These are phyloP conservation scores for Sarcophaga peregrina DNA, from an alignment of 1,140 invertebrate genomes.

Conservation along the genomic window DNA sequence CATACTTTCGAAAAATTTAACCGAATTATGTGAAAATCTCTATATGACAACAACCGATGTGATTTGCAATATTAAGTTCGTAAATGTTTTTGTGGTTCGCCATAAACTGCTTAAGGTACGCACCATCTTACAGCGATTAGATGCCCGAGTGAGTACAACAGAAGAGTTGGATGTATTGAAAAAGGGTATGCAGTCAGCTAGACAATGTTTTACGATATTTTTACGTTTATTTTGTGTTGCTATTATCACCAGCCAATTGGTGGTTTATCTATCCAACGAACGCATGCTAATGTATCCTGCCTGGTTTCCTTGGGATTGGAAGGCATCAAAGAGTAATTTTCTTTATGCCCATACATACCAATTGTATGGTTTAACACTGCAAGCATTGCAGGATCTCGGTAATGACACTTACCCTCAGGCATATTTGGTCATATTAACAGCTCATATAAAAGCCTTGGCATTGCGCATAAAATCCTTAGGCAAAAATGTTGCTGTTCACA, in stretches of 20 bases:
- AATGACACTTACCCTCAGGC: constrained; percentile 53
- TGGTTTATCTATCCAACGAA: constrained; percentile 45
- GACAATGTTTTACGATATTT: background rate
- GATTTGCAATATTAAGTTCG: constrained; percentile 49
- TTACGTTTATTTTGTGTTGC: background rate
- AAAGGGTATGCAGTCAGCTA: constrained; percentile 32
- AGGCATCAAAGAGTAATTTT: constrained; percentile 7
- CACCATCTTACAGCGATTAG: constrained; percentile 46
- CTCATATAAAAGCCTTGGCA: constrained; percentile 54
- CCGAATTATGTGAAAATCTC: constrained; percentile 52
- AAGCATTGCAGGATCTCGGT: constrained; percentile 25
- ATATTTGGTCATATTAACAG: constrained; percentile 54
- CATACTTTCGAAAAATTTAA: constrained; percentile 45
- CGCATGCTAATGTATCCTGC: constrained; percentile 48
- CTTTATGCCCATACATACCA: constrained; percentile 42
- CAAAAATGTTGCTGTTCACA: background rate
- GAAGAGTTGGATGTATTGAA: constrained; percentile 41
- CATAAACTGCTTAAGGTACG: constrained; percentile 44
- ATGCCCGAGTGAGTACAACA: constrained; percentile 34
- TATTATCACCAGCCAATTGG: constrained; percentile 33
- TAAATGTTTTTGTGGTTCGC: constrained; percentile 44
- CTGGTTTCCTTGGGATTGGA: constrained; percentile 57
- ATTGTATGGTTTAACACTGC: background rate
- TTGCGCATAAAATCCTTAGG: constrained; percentile 45
- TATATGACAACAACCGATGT: constrained; percentile 45